phyloP scores from a whole-genome alignment of 2,113 vertebrate genomes.

The Ophiodon elongatus region DNA sequence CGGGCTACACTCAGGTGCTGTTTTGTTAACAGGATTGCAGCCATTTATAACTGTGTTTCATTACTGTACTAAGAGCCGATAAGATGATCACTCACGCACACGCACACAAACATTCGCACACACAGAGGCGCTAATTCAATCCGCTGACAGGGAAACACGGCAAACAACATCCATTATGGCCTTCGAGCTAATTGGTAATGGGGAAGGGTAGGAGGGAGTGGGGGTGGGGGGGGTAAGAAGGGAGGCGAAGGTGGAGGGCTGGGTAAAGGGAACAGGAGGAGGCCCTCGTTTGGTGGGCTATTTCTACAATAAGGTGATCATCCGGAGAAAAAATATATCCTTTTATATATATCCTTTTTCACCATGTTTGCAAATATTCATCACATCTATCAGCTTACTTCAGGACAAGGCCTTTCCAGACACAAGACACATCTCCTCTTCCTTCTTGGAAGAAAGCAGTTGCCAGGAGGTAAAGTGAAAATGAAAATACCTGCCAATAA shows the following conservation, averaged over 20 bases:
- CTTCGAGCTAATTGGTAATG: slow-evolving; percentile 82
- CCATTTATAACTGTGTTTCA: slow-evolving; percentile 87
- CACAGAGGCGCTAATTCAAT: slow-evolving; percentile 80
- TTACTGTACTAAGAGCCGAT: slow-evolving; percentile 85
- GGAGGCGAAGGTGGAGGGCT: slow-evolving; percentile 37
- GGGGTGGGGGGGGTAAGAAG: not conserved
- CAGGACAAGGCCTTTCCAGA: not conserved
- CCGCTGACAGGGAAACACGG: slow-evolving; percentile 82
- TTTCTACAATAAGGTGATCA: slow-evolving; percentile 48
- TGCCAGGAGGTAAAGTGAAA: slow-evolving; percentile 33
- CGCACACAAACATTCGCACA: slow-evolving; percentile 60
- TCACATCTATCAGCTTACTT: slow-evolving; percentile 30
- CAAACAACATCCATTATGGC: slow-evolving; percentile 85
- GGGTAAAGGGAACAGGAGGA: slow-evolving; percentile 38
- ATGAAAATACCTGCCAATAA: slow-evolving; percentile 55
- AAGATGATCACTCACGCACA: slow-evolving; percentile 83
- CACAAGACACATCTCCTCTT: not conserved
- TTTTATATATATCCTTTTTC: slow-evolving; percentile 58
- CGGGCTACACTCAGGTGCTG: slow-evolving; percentile 79
- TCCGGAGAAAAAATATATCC: slow-evolving; percentile 38
- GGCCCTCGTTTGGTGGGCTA: slow-evolving; percentile 45
- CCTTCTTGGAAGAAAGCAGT: not conserved
- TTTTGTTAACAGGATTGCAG: slow-evolving; percentile 86
- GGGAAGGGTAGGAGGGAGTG: slow-evolving; percentile 3
- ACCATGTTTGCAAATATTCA: slow-evolving; percentile 51